Percentiles rank a stretch among this genome's conserved stretches.
Conservation (phyloP, 2,797 vertebrate genomes). For the Pogonophryne albipinna region DNA sequence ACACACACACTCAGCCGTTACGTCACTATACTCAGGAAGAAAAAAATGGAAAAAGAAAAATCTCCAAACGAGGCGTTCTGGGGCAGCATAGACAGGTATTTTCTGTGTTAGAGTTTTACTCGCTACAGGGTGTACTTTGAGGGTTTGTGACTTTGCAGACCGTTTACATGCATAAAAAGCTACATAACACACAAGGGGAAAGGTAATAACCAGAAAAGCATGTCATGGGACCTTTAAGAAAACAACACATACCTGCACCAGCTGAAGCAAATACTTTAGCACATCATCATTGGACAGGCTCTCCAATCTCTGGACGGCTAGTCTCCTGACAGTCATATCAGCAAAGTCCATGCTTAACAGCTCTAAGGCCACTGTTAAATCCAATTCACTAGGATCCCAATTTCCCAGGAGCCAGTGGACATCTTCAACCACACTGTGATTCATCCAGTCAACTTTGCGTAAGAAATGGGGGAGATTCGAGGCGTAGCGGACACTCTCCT, state of each 20-base stretch:
- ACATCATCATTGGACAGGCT: constrained; percentile 83
- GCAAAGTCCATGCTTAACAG: constrained; percentile 84
- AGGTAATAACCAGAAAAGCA: too few relatives aligned
- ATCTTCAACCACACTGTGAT: constrained; percentile 78
- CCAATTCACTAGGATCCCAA: constrained; percentile 79
- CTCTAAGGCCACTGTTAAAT: constrained; percentile 84
- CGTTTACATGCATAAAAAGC: too few relatives aligned
- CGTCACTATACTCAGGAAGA: too few relatives aligned
- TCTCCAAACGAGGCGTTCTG: too few relatives aligned
- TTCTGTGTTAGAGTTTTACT: too few relatives aligned
- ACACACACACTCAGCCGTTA: too few relatives aligned
- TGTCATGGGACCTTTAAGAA: too few relatives aligned
- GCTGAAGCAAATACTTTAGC: constrained; percentile 85
- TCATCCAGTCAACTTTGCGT: constrained; percentile 80
- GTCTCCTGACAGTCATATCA: constrained; percentile 79
- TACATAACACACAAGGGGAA: too few relatives aligned
- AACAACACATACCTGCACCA: constrained; percentile 82
- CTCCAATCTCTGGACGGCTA: constrained; percentile 84
- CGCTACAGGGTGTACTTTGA: too few relatives aligned
- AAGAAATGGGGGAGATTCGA: constrained; percentile 83
- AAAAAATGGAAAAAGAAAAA: too few relatives aligned
- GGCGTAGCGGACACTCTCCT: constrained; percentile 78
- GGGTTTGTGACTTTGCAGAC: too few relatives aligned
- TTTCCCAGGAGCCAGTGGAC: constrained; percentile 83
- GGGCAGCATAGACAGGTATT: too few relatives aligned